phyloP scores from a whole-genome alignment of 2,113 vertebrate species.

The Lamprologus lemairii region DNA sequence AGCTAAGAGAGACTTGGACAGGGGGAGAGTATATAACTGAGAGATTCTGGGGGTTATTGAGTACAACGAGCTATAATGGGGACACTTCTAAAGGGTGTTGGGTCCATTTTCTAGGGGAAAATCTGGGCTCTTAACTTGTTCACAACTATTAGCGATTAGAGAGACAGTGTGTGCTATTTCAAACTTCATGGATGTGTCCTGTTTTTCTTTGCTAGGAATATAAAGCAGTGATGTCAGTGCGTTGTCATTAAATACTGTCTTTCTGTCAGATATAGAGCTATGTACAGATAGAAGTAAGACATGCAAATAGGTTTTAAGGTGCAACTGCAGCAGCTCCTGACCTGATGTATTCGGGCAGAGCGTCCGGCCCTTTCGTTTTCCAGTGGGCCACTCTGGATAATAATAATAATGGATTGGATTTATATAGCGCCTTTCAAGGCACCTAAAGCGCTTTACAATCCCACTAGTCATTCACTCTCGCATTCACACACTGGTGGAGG shows the following conservation, averaged over 20 bases:
- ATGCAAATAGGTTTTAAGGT: not conserved
- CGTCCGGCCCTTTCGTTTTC: not conserved
- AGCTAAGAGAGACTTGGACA: constrained; percentile 1
- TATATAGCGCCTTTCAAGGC: too few relatives aligned
- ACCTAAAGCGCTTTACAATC: too few relatives aligned
- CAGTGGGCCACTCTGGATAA: not conserved
- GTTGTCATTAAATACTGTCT: not conserved
- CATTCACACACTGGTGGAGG: too few relatives aligned
- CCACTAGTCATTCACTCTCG: too few relatives aligned
- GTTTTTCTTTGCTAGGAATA: not conserved
- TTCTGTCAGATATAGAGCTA: not conserved
- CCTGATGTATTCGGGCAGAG: not conserved
- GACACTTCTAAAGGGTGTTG: not conserved
- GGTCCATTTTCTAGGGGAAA: not conserved
- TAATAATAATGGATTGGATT: too few relatives aligned
- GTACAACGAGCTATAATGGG: not conserved
- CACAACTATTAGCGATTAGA: not conserved
- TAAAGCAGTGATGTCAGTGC: not conserved
- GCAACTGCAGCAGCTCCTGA: not conserved
- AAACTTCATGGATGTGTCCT: not conserved
- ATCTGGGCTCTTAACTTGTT: not conserved
- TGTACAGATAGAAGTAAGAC: not conserved
- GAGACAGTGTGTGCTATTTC: not conserved
- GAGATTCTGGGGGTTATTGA: constrained; percentile 20
- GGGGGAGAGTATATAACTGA: not conserved